A percentile compares a stretch with the other conserved stretches of the same genome.
These are phyloP conservation scores for Melolontha melolontha DNA, from an alignment of 2,888 invertebrate species.

Conservation along the genomic window DNA sequence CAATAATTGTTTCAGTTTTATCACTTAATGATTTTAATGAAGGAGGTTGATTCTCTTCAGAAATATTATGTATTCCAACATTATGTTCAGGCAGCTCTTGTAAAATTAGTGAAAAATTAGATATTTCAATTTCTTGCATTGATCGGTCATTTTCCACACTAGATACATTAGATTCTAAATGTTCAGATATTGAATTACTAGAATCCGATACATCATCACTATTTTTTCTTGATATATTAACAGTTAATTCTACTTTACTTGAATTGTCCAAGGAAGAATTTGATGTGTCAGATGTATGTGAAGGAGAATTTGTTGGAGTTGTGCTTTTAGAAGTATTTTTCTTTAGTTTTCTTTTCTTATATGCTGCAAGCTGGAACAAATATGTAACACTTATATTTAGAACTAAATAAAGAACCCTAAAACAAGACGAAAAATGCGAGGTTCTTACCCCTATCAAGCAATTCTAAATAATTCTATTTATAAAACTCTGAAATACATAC, in stretches of 20 bases:
- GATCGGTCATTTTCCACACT: conserved; percentile 63
- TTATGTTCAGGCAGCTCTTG: conserved; percentile 48
- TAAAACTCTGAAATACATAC: conserved; percentile 36
- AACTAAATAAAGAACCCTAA: conserved; percentile 29
- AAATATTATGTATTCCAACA: conserved; percentile 48
- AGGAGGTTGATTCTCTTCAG: conserved; percentile 54
- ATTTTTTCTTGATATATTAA: conserved; percentile 1
- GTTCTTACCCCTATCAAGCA: not conserved
- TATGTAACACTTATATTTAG: conserved; percentile 33
- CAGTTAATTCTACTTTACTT: conserved; percentile 19
- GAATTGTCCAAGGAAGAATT: conserved; percentile 33
- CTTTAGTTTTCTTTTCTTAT: conserved; percentile 42
- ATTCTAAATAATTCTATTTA: conserved; percentile 40
- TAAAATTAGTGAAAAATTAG: conserved; percentile 50
- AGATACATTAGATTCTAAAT: conserved; percentile 40
- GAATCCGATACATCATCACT: conserved; percentile 40
- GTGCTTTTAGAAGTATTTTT: conserved; percentile 15
- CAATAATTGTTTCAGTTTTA: conserved; percentile 33
- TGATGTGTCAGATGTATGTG: conserved; percentile 43
- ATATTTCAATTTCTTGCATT: conserved; percentile 62
- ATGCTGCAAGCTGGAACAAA: conserved; percentile 41
- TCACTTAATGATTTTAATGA: conserved; percentile 48
- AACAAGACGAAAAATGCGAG: conserved; percentile 15
- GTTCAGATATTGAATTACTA: conserved; percentile 47
- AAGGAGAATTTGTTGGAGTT: conserved; percentile 39